Percentiles rank a stretch among this genome's conserved stretches.
phyloP scores from a whole-genome alignment of 2,888 invertebrate species.

The Erynnis tages region DNA sequence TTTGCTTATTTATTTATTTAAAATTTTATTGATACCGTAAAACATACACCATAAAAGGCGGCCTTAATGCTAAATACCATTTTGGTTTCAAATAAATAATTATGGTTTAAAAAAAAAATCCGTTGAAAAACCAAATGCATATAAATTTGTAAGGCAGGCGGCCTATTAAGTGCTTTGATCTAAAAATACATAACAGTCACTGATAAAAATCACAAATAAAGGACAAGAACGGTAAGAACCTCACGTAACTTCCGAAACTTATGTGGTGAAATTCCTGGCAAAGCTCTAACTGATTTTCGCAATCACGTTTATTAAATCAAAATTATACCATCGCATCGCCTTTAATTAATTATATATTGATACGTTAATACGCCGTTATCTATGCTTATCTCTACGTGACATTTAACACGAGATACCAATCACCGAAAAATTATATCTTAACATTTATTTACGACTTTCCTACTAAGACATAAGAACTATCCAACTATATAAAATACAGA shows the following conservation, averaged over 20 bases:
- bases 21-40: too few relatives aligned
- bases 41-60: too few relatives aligned
- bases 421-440: background rate
- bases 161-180: too few relatives aligned
- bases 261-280: background rate
- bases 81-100: too few relatives aligned
- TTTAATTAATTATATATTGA: slow-evolving; percentile 9
- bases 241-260: background rate
- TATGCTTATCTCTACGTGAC: slow-evolving; percentile 39
- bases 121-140: too few relatives aligned
- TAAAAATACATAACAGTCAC: too few relatives aligned
- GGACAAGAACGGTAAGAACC: too few relatives aligned
- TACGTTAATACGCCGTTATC: slow-evolving; percentile 34
- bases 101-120: background rate
- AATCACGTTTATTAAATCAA: background rate
- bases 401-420: slow-evolving; percentile 29
- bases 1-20: too few relatives aligned
- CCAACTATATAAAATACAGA: background rate
- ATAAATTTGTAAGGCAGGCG: too few relatives aligned
- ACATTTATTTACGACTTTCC: slow-evolving; percentile 29
- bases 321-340: background rate
- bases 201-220: too few relatives aligned
- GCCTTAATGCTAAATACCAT: too few relatives aligned
- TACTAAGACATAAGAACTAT: slow-evolving; percentile 10
- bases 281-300: background rate